Base-by-base conservation (phyloP, 2,888 invertebrate genomes). In the Phyllotreta striolata region DNA sequence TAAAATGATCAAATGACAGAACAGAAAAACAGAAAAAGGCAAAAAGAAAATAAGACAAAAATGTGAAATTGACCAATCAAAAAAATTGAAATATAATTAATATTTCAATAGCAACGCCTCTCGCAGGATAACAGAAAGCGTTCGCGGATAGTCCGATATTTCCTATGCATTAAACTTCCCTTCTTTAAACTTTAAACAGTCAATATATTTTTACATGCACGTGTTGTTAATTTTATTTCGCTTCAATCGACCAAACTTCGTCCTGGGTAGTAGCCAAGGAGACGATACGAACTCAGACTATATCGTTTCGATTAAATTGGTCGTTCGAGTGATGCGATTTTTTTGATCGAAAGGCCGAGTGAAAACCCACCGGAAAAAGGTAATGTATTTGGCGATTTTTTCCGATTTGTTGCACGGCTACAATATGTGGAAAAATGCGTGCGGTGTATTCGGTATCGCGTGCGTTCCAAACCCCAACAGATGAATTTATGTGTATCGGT, bases 221-320 rank as follows among this genome's bases (percentile, higher is more conserved):
- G 24, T 24, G 24, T 24, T n/a, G n/a, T n/a, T n/a, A n/a, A 4
- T 24, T 24, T 24, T 24, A 24, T 24, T 2, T 58, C 75, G 24
- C 62, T 52, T 7, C 55, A 66, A n/a, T 66, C 55, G 66, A 66
- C 52, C 61, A 51, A 66, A 66, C 66, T 55, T 49, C 12, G 6
- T 12, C 3, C 7, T 7, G 10, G 39, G 14, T 12, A 41, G 66
- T 66, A 43, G 64, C 40, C 57, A 66, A 51, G 58, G 62, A 35
- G 47, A 64, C 55, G 59, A 51, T 47, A 47, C 39, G 41, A 24
- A 24, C 46, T 58, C 51, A 55, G 49, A 55, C 12, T 47, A 47
- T 51, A 64, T 66, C 62, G 60, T 60, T 55, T 60, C 38, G 49
- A 55, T 55, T 43, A 38, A 52, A 63, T 51, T 62, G n/a, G 52